A percentile compares a stretch with the other conserved stretches of the same genome.
Conservation (phyloP, 2,113 vertebrate genomes). For the Talpa occidentalis region DNA sequence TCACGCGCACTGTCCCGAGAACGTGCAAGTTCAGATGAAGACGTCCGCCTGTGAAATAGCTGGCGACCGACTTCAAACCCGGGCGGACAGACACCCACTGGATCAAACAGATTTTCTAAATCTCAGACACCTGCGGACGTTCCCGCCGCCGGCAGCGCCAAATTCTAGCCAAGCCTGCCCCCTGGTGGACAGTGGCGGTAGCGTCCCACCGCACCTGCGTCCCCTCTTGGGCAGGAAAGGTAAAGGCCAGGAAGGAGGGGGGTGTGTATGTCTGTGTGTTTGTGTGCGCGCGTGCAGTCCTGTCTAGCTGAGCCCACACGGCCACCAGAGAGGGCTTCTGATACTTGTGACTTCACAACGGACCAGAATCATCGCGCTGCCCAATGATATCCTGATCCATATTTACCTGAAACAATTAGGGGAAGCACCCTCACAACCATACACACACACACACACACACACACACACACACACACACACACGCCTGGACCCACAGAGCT, state of each 20-base stretch:
- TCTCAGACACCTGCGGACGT: accelerated
- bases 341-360: background rate
- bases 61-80: background rate
- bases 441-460: too few relatives aligned
- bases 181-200: background rate
- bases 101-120: background rate
- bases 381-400: too few relatives aligned
- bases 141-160: background rate
- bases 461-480: too few relatives aligned
- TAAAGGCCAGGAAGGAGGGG: background rate
- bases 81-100: background rate
- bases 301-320: background rate
- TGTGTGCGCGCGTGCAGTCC: background rate
- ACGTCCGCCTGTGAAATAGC: background rate
- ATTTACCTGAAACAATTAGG: background rate
- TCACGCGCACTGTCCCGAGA: background rate
- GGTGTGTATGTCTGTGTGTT: background rate
- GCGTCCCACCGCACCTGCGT: too few relatives aligned
- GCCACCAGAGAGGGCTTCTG: background rate
- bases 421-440: too few relatives aligned
- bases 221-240: background rate
- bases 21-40: background rate
- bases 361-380: background rate
- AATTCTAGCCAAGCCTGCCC: background rate
- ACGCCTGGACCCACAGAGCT: background rate